phyloP scores from a whole-genome alignment of 37 sponge, comb jelly and placozoan genomes.

The Halichondria panicea region DNA sequence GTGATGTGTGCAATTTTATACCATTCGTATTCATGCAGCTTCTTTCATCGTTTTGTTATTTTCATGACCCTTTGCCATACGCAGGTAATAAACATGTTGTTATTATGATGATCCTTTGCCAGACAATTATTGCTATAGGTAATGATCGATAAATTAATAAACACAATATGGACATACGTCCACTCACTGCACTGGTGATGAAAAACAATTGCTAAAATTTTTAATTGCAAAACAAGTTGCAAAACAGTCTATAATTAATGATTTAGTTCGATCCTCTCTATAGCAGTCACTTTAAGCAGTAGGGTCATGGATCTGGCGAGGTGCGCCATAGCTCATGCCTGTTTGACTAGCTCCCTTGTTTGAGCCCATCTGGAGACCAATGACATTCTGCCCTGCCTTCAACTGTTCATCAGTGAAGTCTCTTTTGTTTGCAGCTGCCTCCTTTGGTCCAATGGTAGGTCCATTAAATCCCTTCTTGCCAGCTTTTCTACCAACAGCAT shows the following conservation, averaged over 20 bases:
- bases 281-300: background rate
- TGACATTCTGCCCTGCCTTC: conserved; percentile 74
- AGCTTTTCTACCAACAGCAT: conserved; percentile 71
- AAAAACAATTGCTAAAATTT: background rate
- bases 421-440: conserved; percentile 61
- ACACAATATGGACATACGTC: too few species aligned
- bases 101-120: too few species aligned
- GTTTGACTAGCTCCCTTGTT: conserved; percentile 93
- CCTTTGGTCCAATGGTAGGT: conserved; percentile 83
- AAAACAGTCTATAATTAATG: background rate
- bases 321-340: conserved; percentile 66
- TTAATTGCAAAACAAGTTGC: background rate
- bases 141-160: too few species aligned
- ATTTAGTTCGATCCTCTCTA: background rate
- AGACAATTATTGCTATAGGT: too few species aligned
- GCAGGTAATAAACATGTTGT: too few species aligned
- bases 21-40: too few species aligned
- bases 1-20: too few species aligned
- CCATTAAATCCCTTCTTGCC: conserved; percentile 50
- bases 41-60: too few species aligned
- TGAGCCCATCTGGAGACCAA: conserved; percentile 92
- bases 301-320: conserved; percentile 54
- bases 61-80: too few species aligned
- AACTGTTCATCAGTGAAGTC: conserved; percentile 80
- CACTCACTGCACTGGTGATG: too few species aligned